Conservation (phyloP, 2,797 vertebrate genomes). For the Dallia pectoralis region DNA sequence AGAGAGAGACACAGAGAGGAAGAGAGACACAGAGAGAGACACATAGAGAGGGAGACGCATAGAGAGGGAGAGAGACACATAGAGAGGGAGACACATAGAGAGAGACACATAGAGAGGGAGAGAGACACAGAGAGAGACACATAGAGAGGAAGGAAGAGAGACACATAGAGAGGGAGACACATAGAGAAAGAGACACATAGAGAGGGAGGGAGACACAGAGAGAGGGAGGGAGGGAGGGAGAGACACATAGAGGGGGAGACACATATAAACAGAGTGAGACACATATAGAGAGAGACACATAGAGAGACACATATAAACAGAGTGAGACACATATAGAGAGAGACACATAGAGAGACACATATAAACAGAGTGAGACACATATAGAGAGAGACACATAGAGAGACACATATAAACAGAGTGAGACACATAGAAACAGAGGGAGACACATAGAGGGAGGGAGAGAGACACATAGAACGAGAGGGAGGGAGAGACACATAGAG, state of each 20-base stretch:
- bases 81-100: conserved; percentile 14
- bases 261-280: background rate
- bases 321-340: conserved; percentile 53
- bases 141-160: background rate
- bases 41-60: conserved; percentile 48
- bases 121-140: no score
- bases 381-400: conserved; percentile 10
- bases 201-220: conserved; percentile 44
- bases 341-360: conserved; percentile 38
- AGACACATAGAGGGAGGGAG: conserved; percentile 26
- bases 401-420: background rate
- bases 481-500: conserved; percentile 8
- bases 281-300: conserved; percentile 39
- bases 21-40: conserved; percentile 37
- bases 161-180: conserved; percentile 40
- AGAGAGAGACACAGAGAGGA: no score
- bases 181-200: conserved; percentile 50
- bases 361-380: background rate
- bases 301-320: no score
- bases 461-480: background rate
- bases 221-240: conserved; percentile 18
- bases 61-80: conserved; percentile 47
- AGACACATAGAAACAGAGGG: conserved; percentile 52
- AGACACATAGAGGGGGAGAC: conserved; percentile 11
- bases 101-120: conserved; percentile 14